Percentiles rank a stretch among this genome's conserved stretches.
Evolutionary conservation across 1,140 invertebrate species (phyloP).

Genomic region (Pseudomyrmex concolor): DNA sequence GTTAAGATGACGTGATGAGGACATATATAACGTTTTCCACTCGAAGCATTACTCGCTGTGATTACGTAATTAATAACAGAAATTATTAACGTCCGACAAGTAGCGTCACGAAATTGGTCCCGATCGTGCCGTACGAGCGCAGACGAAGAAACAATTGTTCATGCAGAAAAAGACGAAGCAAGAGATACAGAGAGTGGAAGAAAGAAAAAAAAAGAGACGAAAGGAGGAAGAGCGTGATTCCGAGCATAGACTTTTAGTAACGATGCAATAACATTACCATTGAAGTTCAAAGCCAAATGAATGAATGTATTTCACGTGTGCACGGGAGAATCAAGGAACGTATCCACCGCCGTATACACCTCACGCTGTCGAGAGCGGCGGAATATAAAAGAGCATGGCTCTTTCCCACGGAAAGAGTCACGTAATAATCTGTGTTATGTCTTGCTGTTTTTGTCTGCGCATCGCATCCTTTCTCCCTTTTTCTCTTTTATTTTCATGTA

Average conservation of each 20-base stretch:
- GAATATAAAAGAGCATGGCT: constrained; percentile 74
- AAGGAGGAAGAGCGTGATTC: constrained; percentile 27
- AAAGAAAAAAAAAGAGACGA: constrained; percentile 23
- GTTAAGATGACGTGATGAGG: constrained; percentile 33
- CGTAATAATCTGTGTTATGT: constrained; percentile 74
- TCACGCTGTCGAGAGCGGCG: constrained; percentile 23
- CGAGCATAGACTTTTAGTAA: constrained; percentile 69
- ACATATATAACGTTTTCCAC: constrained; percentile 42
- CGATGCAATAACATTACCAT: constrained; percentile 81
- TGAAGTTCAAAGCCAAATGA: constrained; percentile 78
- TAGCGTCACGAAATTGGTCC: constrained; percentile 9
- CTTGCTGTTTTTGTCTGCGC: constrained; percentile 60
- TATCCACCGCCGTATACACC: constrained; percentile 25
- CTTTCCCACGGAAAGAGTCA: constrained; percentile 66
- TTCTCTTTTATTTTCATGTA: constrained; percentile 24
- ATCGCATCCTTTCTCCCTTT: constrained; percentile 20
- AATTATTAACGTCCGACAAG: constrained; percentile 41
- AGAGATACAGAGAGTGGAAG: constrained; percentile 32
- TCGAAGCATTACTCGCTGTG: neutral
- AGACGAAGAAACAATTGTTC: constrained; percentile 46
- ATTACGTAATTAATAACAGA: constrained; percentile 54
- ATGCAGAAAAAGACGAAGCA: constrained; percentile 20
- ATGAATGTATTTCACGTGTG: constrained; percentile 75
- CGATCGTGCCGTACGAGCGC: neutral
- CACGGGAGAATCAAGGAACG: constrained; percentile 55